These are phyloP conservation scores for Orchesella cincta DNA, from an alignment of 1,140 invertebrate genomes.

Conservation along the genomic window DNA sequence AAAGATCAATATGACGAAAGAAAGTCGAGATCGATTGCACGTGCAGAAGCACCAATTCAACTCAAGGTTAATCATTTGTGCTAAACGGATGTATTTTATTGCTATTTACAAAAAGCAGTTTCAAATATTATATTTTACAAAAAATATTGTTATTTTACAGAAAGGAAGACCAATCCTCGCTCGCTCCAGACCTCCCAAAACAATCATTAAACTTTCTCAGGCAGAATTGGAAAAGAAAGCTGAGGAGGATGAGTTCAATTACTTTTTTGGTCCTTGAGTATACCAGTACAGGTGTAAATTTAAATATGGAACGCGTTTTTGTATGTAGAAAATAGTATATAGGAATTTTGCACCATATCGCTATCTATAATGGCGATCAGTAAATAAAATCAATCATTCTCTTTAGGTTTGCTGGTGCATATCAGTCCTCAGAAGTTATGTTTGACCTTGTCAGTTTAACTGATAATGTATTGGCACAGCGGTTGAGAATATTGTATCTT, in stretches of 20 bases:
- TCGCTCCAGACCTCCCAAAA: slow-evolving; percentile 44
- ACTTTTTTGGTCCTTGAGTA: slow-evolving; percentile 43
- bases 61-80: slow-evolving; percentile 31
- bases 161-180: slow-evolving; percentile 42
- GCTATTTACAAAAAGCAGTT: neutral
- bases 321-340: neutral
- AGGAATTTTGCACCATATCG: no score
- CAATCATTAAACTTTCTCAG: slow-evolving; percentile 40
- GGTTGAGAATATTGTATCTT: neutral
- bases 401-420: neutral
- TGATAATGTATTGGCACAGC: neutral
- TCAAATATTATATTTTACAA: neutral
- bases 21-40: slow-evolving; percentile 29
- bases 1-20: slow-evolving; percentile 35
- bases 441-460: no score
- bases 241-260: slow-evolving; percentile 48
- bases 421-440: neutral
- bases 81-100: neutral
- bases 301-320: neutral
- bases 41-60: slow-evolving; percentile 42
- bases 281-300: neutral
- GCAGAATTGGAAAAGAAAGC: slow-evolving; percentile 48
- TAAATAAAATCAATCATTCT: neutral
- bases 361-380: no score
- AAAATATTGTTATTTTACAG: slow-evolving; percentile 31